Evolutionary conservation across 2,113 vertebrate species (phyloP).

Genomic region (Cinclus mexicanus): DNA sequence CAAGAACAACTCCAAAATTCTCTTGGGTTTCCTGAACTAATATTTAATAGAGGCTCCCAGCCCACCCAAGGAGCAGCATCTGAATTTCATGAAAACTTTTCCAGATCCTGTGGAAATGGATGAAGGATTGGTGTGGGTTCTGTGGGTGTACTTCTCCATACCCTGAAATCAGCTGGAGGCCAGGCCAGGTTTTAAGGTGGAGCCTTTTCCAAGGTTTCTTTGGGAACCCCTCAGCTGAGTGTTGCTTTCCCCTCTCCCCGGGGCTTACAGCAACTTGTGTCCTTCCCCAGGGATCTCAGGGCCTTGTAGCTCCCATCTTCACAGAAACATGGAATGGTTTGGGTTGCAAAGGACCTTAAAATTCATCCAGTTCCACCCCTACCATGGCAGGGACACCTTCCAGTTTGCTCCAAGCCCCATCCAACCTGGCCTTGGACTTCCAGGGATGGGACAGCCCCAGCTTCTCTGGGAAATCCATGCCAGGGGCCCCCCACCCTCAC

Average conservation of each 20-base stretch:
- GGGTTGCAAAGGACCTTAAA: background rate
- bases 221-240: background rate
- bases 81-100: background rate
- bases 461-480: background rate
- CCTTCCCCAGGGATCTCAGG: background rate
- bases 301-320: background rate
- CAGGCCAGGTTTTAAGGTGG: background rate
- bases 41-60: background rate
- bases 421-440: background rate
- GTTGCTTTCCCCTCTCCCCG: background rate
- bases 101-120: background rate
- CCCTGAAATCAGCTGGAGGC: background rate
- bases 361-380: background rate
- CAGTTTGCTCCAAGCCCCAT: fast-evolving
- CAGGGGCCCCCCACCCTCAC: background rate
- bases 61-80: background rate
- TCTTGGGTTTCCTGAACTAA: background rate
- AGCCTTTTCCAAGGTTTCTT: background rate
- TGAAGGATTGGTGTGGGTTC: background rate
- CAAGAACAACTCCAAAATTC: background rate
- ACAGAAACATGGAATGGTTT: background rate
- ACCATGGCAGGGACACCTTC: background rate
- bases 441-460: background rate
- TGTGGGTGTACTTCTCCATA: background rate
- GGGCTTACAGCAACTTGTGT: background rate